Evolutionary conservation across 2,888 invertebrate species (phyloP).

Genomic region (Caenorhabditis uteleia): DNA sequence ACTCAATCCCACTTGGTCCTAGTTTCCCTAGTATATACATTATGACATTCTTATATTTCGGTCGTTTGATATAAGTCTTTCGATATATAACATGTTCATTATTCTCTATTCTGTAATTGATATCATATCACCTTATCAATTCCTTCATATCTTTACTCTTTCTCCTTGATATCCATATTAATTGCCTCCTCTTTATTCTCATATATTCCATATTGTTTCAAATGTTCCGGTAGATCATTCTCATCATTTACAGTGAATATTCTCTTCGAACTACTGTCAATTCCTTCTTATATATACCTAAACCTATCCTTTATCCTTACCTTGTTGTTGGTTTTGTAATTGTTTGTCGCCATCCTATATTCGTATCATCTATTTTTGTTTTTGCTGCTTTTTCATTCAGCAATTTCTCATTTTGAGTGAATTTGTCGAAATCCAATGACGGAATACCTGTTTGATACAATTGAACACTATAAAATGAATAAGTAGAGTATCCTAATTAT

Average conservation of each 20-base stretch:
- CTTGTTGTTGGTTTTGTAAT: conserved; percentile 12
- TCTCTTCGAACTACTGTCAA: background rate
- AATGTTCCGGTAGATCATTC: conserved; percentile 15
- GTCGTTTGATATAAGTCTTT: too few relatives aligned
- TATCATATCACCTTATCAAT: too few relatives aligned
- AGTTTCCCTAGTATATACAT: conserved; percentile 18
- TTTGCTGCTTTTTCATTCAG: conserved; percentile 13
- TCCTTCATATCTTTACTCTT: too few relatives aligned
- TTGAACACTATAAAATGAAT: conserved; percentile 12
- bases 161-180: too few relatives aligned
- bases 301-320: conserved; percentile 5
- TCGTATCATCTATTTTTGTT: conserved; percentile 19
- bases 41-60: too few relatives aligned
- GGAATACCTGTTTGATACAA: conserved; percentile 27
- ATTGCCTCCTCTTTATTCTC: too few relatives aligned
- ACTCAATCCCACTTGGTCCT: conserved; percentile 5
- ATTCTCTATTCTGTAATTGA: too few relatives aligned
- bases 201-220: background rate
- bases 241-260: conserved; percentile 16
- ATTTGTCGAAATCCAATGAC: conserved; percentile 22
- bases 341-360: conserved; percentile 19
- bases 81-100: too few relatives aligned
- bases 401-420: conserved; percentile 8
- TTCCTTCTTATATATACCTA: background rate
- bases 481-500: background rate